Evolutionary conservation across 2,888 invertebrate genomes (phyloP).

Genomic region (Argyresthia albistria): DNA sequence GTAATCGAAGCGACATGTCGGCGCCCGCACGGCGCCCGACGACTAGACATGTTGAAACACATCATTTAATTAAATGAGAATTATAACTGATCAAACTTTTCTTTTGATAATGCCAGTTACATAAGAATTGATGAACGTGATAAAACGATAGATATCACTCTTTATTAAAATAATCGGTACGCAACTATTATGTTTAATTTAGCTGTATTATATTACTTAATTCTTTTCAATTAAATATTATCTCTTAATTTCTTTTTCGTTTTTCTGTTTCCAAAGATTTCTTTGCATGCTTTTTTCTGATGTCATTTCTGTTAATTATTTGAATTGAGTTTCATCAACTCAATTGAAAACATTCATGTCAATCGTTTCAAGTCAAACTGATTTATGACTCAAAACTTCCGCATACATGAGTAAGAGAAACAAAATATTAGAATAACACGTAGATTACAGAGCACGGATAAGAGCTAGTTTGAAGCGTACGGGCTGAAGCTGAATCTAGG

Average conservation of each 20-base stretch:
- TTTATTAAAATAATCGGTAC: not conserved
- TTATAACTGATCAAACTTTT: not conserved
- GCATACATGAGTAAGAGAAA: too few relatives aligned
- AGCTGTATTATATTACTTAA: conserved; percentile 32
- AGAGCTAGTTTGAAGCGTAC: not conserved
- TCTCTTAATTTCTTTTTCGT: conserved; percentile 21
- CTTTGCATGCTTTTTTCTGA: conserved; percentile 8
- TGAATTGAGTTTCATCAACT: not conserved
- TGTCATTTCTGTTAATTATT: not conserved
- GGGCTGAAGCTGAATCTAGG: not conserved
- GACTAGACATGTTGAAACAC: not conserved
- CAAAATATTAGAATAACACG: not conserved
- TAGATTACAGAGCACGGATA: conserved; percentile 13
- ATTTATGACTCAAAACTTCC: too few relatives aligned
- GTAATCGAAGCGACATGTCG: not conserved
- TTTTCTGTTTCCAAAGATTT: conserved; percentile 17
- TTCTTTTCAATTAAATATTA: conserved; percentile 38
- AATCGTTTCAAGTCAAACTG: too few relatives aligned
- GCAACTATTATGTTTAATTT: conserved; percentile 11
- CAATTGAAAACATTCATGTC: too few relatives aligned
- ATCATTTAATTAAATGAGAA: not conserved
- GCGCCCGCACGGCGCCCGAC: too few relatives aligned
- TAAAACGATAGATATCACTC: not conserved
- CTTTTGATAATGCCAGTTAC: not conserved
- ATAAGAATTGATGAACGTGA: too few relatives aligned